phyloP scores from a whole-genome alignment of 2,888 invertebrate genomes.

The Sarcophaga caerulescens region DNA sequence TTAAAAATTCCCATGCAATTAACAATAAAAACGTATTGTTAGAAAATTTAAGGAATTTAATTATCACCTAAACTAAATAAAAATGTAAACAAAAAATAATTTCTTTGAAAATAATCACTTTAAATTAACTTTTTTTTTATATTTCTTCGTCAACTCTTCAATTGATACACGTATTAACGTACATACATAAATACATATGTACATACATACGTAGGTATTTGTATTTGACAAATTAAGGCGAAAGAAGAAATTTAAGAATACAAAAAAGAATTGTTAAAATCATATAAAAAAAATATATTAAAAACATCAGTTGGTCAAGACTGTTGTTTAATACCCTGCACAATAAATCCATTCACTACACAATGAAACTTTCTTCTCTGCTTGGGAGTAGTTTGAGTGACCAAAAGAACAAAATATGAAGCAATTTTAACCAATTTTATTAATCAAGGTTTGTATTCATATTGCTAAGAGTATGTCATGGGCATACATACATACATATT shows the following conservation, averaged over 20 bases:
- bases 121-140: constrained; percentile 26
- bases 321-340: no score
- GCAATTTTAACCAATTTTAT: no score
- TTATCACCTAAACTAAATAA: constrained; percentile 58
- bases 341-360: no score
- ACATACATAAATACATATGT: constrained; percentile 18
- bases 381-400: no score
- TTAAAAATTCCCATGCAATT: constrained; percentile 60
- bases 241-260: neutral
- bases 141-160: constrained; percentile 2
- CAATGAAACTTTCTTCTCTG: no score
- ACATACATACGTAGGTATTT: constrained; percentile 15
- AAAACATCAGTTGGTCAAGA: no score
- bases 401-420: no score
- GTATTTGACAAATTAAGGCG: constrained; percentile 19
- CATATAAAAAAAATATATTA: no score
- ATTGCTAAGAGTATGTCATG: no score
- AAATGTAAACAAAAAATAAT: constrained; percentile 59
- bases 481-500: no score
- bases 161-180: neutral
- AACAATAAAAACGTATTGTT: constrained; percentile 64
- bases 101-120: constrained; percentile 58
- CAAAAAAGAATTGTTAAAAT: neutral
- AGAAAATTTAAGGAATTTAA: constrained; percentile 41
- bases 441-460: no score